Evolutionary conservation across 1,140 invertebrate genomes (phyloP).

Genomic region (Papilio dardanus): DNA sequence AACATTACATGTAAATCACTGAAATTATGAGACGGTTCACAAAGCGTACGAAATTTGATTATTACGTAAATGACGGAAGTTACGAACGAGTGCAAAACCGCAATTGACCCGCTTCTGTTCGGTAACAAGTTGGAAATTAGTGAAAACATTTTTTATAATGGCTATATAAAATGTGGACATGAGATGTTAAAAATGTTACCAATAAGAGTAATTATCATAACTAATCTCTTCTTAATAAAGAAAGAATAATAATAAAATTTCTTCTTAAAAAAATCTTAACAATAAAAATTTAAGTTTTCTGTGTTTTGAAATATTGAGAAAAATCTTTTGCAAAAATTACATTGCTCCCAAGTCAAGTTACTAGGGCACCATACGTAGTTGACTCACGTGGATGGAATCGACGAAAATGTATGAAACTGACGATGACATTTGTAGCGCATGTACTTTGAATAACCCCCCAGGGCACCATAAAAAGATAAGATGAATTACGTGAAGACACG

Average conservation of each 20-base stretch:
- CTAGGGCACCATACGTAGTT: not conserved
- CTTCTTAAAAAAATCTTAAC: too few relatives aligned
- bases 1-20: not conserved
- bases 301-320: not conserved
- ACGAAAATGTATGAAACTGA: too few relatives aligned
- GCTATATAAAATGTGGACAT: not conserved
- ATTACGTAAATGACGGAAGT: slow-evolving; percentile 28
- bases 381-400: too few relatives aligned
- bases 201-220: not conserved
- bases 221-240: too few relatives aligned
- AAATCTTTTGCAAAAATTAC: not conserved
- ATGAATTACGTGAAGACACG: not conserved
- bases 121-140: not conserved
- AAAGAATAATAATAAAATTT: too few relatives aligned
- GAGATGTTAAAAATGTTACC: not conserved
- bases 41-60: not conserved
- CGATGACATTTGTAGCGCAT: too few relatives aligned
- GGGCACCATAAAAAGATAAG: not conserved
- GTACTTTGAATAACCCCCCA: too few relatives aligned
- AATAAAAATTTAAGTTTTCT: too few relatives aligned
- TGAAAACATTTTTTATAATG: not conserved
- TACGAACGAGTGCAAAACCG: slow-evolving; percentile 30
- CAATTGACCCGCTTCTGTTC: slow-evolving; percentile 33
- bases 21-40: slow-evolving; percentile 18
- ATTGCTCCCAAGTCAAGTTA: too few relatives aligned